These are phyloP conservation scores for Eucera pruinosa DNA, from an alignment of 2,888 invertebrate species.

Conservation along the genomic window DNA sequence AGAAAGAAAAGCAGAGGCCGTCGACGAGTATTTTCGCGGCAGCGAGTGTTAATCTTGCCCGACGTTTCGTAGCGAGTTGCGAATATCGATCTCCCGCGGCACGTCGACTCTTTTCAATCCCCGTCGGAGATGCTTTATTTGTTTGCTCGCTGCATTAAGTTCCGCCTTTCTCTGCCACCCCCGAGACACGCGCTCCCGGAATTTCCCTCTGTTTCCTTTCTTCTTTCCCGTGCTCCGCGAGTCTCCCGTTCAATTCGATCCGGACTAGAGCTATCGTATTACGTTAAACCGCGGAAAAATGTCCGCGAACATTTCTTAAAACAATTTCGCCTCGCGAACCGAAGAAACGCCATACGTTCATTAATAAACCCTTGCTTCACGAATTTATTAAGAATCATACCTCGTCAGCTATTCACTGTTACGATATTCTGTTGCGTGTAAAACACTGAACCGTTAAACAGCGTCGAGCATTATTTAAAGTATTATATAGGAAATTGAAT, in stretches of 20 bases:
- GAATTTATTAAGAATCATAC: too few species aligned
- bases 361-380: too few species aligned
- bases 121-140: conserved; percentile 49
- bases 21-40: conserved; percentile 4
- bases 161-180: conserved; percentile 22
- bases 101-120: conserved; percentile 39
- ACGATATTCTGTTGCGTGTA: too few species aligned
- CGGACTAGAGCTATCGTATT: conserved; percentile 63
- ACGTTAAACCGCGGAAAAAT: conserved; percentile 64
- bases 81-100: conserved; percentile 29
- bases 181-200: conserved; percentile 22
- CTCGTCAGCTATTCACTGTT: too few species aligned
- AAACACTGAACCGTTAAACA: too few species aligned
- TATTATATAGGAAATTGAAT: too few species aligned
- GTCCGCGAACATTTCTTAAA: background rate
- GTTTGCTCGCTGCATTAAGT: conserved; percentile 40
- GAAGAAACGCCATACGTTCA: too few species aligned
- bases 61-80: conserved; percentile 35
- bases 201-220: conserved; percentile 12
- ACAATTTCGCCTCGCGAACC: background rate
- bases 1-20: background rate
- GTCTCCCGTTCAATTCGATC: conserved; percentile 56
- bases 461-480: too few species aligned
- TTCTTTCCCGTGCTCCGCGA: background rate
- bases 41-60: conserved; percentile 38